Base-by-base conservation (phyloP, 2,113 vertebrate species). In the Callorhinus ursinus region DNA sequence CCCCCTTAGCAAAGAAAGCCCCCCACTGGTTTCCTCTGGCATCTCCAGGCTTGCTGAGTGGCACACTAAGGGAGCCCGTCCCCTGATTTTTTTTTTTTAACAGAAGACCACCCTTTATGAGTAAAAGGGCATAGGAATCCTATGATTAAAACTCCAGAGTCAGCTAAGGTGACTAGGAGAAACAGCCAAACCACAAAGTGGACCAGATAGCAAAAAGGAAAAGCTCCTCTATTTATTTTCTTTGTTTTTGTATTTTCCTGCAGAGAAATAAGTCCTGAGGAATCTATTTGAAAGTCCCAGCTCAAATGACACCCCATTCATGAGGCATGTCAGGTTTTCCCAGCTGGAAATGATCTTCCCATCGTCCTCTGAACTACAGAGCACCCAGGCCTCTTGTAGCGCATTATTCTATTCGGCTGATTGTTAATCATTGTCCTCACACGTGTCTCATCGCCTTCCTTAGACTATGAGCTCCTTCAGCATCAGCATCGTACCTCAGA, bases 191-290 rank as follows among this genome's bases (percentile, higher is more conserved):
- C 42, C 49, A 69, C 72, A 55, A 57, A 81, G 79, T 42, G 61
- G 36, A 87, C 26, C 57, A 88, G 74, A 95, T 71, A 63, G 42
- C 51, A 24, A 33, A 86, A 65, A 94, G 42, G 79, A n/a, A 76
- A 90, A 74, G 5, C 22, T 49, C 49, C 57, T 80, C 74, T 82
- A 7, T 83, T 72, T 42, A 82, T 74, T 92, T 85, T 39, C 42
- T 71, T 88, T 88, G 22, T 71, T 77, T 97, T 96, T 81, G 53
- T 89, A 18, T 94, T 81, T 90, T 91, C 55, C 49, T 61, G 36
- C 55, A 67, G 21, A 89, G 49, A 46, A 93, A 46, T 67, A 69
- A 95, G 39, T 42, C 79, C 74, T 55, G 67, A 96, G 72, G 79
- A 57, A 63, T 90, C 83, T 74, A 86, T 74, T 51, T 87, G 80